These are phyloP conservation scores for Cyclargus thomasi DNA, from an alignment of 1,140 invertebrate genomes.

Conservation along the genomic window DNA sequence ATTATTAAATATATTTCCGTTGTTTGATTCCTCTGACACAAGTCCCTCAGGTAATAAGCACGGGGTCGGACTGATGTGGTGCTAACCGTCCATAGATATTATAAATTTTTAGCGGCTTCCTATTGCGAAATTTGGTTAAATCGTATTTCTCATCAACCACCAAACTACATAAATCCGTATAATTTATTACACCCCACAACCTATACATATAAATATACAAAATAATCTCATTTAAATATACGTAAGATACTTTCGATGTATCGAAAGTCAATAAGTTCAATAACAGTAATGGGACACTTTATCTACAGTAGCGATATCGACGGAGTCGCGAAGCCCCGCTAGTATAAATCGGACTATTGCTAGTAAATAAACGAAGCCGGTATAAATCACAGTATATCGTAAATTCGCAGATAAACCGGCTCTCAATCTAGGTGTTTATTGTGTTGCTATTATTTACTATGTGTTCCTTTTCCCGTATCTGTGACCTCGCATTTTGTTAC, in stretches of 20 bases:
- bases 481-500: neutral
- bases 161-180: too few species aligned
- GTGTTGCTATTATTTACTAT: conserved; percentile 1
- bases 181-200: too few species aligned
- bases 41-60: too few species aligned
- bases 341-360: neutral
- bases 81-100: too few species aligned
- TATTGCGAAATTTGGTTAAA: too few species aligned
- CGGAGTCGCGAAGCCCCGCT: neutral
- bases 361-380: neutral
- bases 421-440: conserved; percentile 1
- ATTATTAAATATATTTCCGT: too few species aligned
- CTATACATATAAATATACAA: too few species aligned
- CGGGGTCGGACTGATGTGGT: too few species aligned
- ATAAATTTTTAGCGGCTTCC: too few species aligned
- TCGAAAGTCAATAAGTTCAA: neutral
- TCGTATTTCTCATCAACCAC: too few species aligned
- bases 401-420: neutral
- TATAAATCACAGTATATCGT: conserved; percentile 1
- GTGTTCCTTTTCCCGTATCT: neutral
- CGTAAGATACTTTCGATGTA: neutral
- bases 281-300: neutral
- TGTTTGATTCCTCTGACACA: too few species aligned
- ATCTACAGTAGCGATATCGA: neutral
- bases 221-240: too few species aligned